Percentiles rank a stretch among this genome's conserved stretches.
Conservation (phyloP, 2,113 vertebrate genomes). For the Chloropsis cyanopogon region DNA sequence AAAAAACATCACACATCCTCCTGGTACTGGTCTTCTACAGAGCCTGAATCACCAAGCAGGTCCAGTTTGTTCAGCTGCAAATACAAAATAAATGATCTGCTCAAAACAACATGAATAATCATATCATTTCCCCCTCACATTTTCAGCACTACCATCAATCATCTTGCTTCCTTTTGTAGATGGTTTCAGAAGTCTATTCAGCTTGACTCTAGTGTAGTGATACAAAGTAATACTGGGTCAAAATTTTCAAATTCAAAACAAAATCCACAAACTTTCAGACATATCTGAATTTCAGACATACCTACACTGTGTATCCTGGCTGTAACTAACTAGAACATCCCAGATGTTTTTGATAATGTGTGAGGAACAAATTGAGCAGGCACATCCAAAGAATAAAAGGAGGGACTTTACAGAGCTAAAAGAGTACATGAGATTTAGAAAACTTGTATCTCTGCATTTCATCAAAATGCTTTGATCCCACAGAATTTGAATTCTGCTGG, state of each 20-base stretch:
- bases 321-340: not conserved
- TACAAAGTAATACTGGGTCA: not conserved
- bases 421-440: not conserved
- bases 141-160: not conserved
- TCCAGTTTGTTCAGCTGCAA: not conserved
- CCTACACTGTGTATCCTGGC: not conserved
- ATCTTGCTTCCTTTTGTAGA: not conserved
- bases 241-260: not conserved
- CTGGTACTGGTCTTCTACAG: not conserved
- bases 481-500: not conserved
- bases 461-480: not conserved
- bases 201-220: not conserved
- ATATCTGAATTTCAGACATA: not conserved
- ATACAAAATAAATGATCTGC: not conserved
- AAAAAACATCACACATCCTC: not conserved
- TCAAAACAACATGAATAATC: not conserved
- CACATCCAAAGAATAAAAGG: not conserved
- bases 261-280: not conserved
- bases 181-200: not conserved
- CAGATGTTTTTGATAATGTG: not conserved
- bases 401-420: not conserved
- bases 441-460: not conserved
- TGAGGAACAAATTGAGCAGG: not conserved
- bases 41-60: not conserved
- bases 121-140: fast-evolving